phyloP scores from a whole-genome alignment of 2,888 invertebrate species.

The Balanococcus diminutus region DNA sequence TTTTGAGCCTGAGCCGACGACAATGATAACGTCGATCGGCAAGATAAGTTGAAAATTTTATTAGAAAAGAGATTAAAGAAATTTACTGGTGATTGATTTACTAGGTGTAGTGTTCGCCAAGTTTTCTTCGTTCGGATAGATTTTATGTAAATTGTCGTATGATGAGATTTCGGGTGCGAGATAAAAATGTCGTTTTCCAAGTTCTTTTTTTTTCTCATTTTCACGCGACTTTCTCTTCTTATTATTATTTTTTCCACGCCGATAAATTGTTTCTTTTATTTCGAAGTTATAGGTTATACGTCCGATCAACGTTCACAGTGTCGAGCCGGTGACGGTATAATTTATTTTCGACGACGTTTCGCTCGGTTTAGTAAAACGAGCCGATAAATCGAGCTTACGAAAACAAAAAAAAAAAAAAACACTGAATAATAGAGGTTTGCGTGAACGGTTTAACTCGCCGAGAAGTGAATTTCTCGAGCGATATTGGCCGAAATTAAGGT shows the following conservation, averaged over 20 bases:
- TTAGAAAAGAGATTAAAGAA: slow-evolving; percentile 21
- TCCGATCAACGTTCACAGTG: neutral
- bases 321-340: neutral
- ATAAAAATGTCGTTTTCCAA: neutral
- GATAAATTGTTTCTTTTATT: neutral
- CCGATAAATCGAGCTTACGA: neutral
- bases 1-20: neutral
- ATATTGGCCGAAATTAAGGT: no score
- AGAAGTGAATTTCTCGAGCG: no score
- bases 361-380: neutral
- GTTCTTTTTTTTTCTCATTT: neutral
- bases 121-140: slow-evolving; percentile 1
- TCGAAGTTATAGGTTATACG: neutral
- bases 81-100: slow-evolving; percentile 21
- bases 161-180: slow-evolving; percentile 2
- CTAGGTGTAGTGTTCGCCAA: slow-evolving; percentile 1
- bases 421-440: neutral
- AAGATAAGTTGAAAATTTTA: slow-evolving; percentile 26
- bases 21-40: neutral
- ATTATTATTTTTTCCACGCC: neutral
- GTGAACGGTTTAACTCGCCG: no score
- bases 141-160: slow-evolving; percentile 29
- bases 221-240: neutral
- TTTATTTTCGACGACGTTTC: neutral
- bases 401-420: neutral